Evolutionary conservation across 2,888 invertebrate genomes (phyloP), one percentile per base, ranked within the genome.

Genomic region (Xanthia togata): DNA sequence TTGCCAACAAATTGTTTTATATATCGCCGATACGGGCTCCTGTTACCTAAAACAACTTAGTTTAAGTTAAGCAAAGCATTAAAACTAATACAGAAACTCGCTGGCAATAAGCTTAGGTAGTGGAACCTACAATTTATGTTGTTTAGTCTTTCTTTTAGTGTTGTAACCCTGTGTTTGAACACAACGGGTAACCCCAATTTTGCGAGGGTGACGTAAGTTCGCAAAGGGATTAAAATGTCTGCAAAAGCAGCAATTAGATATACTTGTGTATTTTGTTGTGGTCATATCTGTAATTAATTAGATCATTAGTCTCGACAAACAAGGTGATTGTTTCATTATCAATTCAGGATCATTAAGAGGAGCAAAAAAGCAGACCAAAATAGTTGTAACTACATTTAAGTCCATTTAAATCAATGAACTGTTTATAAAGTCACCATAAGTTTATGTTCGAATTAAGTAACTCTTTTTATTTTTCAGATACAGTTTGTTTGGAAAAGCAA

Each of bases 1-100:
- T 87, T 85, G 76, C 87, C 82, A 84, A 79, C 86, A 87, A 88
- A 80, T 82, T 80, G 73, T 84, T 86, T 84, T 86, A 86, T 86
- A 80, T 86, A 81, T 83, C 55, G 64, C 83, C 74, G 71, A 83
- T 83, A 81, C 74, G 71, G 60, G 65, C 14, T 74, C 64, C 47
- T 59, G 77, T 79, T 82, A 84, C 82, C 67, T 76, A 84, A 73
- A 57, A 70, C 47, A 76, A 62, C 72, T 67, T 75, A 53, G 63
- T 80, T 83, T 76, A 73, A 82, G 69, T 73, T 87, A 81, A 77
- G 76, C 67, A 71, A 75, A 79, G 68, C 76, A 85, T 87, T 87
- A 76, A 62, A 76, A 69, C 78, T 87, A 26, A 57, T 79, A 77
- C 68, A 72, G 44, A 44, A 57, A 60, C 41, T 76, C 53, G 73